Evolutionary conservation across 1,140 invertebrate genomes (phyloP).

Genomic region (Zophobas morio): DNA sequence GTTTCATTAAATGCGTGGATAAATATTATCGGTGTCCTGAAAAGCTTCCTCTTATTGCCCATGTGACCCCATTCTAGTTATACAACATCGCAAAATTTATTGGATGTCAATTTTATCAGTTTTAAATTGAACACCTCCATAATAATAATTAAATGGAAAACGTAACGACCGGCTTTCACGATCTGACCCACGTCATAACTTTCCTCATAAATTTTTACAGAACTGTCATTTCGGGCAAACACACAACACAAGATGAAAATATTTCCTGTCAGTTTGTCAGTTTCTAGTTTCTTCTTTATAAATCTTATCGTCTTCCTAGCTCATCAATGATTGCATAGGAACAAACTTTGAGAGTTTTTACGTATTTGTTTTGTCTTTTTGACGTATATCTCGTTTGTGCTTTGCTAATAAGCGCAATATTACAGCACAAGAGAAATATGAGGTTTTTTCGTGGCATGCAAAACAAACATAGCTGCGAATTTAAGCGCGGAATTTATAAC

Average conservation of each 20-base stretch:
- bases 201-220: conserved; percentile 11
- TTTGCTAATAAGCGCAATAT: not conserved
- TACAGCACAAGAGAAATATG: not conserved
- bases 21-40: too few species aligned
- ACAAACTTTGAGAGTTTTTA: too few species aligned
- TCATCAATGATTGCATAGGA: too few species aligned
- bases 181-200: conserved; percentile 2
- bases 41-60: too few species aligned
- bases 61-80: not conserved
- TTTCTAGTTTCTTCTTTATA: not conserved
- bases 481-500: too few species aligned
- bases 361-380: too few species aligned
- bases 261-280: not conserved
- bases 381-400: too few species aligned
- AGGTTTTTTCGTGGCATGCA: too few species aligned
- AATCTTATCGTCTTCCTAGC: not conserved
- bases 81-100: not conserved
- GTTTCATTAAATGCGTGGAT: too few species aligned
- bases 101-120: conserved; percentile 2
- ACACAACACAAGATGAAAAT: not conserved
- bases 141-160: conserved; percentile 12
- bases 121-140: conserved; percentile 5
- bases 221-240: not conserved
- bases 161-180: not conserved
- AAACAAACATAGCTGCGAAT: too few species aligned